A percentile compares a stretch with the other conserved stretches of the same genome.
phyloP scores from a whole-genome alignment of 2,888 invertebrate species.

The Sesia bembeciformis region DNA sequence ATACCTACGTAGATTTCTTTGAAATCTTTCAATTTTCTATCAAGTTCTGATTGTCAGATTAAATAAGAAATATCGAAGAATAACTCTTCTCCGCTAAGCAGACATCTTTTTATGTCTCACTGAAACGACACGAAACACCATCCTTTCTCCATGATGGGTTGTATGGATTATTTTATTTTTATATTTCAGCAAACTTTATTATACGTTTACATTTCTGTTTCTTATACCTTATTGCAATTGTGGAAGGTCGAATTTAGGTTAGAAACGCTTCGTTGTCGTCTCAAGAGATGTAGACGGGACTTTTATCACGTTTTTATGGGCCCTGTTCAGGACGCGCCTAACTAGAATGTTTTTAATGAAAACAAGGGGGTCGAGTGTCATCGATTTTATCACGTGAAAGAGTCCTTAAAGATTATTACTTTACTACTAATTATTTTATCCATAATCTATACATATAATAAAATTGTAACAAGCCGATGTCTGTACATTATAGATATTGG shows the following conservation, averaged over 20 bases:
- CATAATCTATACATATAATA: no score
- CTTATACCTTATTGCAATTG: not conserved
- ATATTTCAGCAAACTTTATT: constrained; percentile 4
- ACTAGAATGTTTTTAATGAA: constrained; percentile 20
- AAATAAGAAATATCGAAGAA: not conserved
- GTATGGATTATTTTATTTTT: constrained; percentile 17
- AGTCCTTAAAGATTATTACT: no score
- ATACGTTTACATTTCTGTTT: not conserved
- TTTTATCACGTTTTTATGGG: constrained; percentile 22
- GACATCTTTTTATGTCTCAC: not conserved
- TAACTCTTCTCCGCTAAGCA: not conserved
- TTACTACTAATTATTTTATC: no score
- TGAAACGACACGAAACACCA: constrained; percentile 10
- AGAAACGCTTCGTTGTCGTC: no score
- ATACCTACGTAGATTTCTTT: no score
- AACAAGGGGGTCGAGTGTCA: constrained; percentile 5
- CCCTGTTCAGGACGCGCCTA: constrained; percentile 16
- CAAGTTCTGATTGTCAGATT: not conserved
- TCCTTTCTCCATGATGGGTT: constrained; percentile 9
- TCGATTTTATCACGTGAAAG: not conserved
- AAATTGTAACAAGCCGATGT: no score
- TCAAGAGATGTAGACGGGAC: not conserved
- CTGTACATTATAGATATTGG: no score
- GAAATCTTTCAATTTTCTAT: no score
- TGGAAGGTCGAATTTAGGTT: no score